phyloP scores from a whole-genome alignment of 2,113 vertebrate species.

The Vimba vimba region DNA sequence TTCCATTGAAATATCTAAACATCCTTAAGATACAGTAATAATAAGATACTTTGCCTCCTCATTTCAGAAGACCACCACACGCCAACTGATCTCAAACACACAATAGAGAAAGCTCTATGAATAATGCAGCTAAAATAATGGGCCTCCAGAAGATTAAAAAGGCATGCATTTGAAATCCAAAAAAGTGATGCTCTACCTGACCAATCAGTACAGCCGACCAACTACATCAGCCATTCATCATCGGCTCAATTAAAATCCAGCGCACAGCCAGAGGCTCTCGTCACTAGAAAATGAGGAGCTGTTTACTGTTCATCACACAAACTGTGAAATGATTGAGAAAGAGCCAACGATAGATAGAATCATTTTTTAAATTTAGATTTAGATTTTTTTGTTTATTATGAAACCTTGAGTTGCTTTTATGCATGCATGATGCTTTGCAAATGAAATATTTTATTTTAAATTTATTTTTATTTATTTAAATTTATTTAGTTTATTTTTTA shows the following conservation, averaged over 20 bases:
- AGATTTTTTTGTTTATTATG: no score
- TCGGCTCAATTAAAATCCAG: not conserved
- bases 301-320: not conserved
- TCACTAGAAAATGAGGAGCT: not conserved
- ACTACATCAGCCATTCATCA: not conserved
- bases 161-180: not conserved
- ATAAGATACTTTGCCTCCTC: not conserved
- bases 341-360: not conserved
- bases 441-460: not conserved
- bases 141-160: not conserved
- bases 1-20: not conserved
- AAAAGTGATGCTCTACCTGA: not conserved
- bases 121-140: conserved; percentile 2
- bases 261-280: not conserved
- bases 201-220: not conserved
- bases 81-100: not conserved
- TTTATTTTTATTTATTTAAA: not conserved
- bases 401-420: no score
- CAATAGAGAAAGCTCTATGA: not conserved
- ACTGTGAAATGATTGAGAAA: not conserved
- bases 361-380: no score
- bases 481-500: not conserved
- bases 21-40: not conserved
- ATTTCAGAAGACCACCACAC: not conserved
- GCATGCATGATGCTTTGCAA: not conserved